phyloP scores from a whole-genome alignment of 2,888 invertebrate species.

The Camptogramma bilineatum region DNA sequence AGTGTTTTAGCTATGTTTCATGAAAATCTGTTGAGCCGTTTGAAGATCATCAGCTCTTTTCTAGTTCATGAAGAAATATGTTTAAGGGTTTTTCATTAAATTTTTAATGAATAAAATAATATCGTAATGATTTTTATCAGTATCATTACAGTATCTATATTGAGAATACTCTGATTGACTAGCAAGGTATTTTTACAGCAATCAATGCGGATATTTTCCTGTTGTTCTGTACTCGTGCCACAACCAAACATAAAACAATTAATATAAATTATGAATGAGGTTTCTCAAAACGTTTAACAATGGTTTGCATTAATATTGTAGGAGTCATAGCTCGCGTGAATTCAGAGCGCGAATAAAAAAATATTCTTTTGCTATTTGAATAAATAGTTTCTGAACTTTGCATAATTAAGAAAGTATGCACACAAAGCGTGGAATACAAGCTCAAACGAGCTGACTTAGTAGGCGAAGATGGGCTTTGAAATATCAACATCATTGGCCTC shows the following conservation, averaged over 20 bases:
- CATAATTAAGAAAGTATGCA: background rate
- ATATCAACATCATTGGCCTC: background rate
- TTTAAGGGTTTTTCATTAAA: no score
- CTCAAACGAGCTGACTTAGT: background rate
- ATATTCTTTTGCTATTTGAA: background rate
- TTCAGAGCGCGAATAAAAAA: conserved; percentile 2
- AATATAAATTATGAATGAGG: conserved; percentile 77
- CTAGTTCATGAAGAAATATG: no score
- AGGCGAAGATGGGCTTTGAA: background rate
- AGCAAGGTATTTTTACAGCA: conserved; percentile 15
- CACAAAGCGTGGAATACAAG: background rate
- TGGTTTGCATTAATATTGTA: conserved; percentile 54
- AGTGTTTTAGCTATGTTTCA: no score
- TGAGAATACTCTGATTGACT: conserved; percentile 1
- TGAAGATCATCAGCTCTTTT: no score
- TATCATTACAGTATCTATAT: background rate
- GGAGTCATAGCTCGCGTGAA: conserved; percentile 35
- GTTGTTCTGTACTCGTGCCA: conserved; percentile 41
- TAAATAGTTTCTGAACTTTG: background rate
- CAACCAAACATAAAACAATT: conserved; percentile 59
- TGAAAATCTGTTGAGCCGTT: no score
- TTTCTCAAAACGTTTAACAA: conserved; percentile 64
- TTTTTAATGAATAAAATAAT: no score
- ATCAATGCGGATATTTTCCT: conserved; percentile 38
- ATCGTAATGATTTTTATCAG: background rate